Evolutionary conservation across 2,797 vertebrate genomes (phyloP), one percentile per base, ranked within the genome.

Genomic region (Sternarchorhynchus goeldii): DNA sequence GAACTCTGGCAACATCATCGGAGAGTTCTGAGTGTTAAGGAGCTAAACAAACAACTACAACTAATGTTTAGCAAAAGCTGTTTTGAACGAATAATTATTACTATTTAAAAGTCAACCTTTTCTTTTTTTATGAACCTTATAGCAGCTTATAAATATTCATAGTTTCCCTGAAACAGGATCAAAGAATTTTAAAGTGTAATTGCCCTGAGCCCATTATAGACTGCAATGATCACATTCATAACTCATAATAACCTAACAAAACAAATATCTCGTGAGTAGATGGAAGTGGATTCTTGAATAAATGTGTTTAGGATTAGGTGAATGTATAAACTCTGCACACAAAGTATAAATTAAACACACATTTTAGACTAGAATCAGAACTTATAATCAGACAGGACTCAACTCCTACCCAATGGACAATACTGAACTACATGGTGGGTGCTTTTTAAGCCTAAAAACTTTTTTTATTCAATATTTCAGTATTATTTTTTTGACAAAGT

Each of bases 41-140:
- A 45, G 41, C 1, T 45, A 39, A 20, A 36, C n/a, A 45, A 67
- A 18, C 14, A 5, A 20, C 14, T 39, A 25, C 18, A 14, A n/a
- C 34, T 4, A 66, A 41, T 10, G 21, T 45, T 10, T 7, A 66
- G 39, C 20, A 14, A 67, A 20, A 4, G 36, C 45, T 12, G 45
- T 39, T 50, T 50, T 36, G 62, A 64, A 64, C 16, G 45, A 67
- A 21, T 14, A 50, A 50, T 67, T 67, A 67, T 50, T 16, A 41
- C 39, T 67, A 16, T 65, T 36, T 36, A 36, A 36, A 36, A 36
- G 4, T 36, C 6, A 36, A 36, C 55, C 25, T 36, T 66, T 66
- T 25, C 16, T 34, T 73, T n/a, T 58, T 57, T 25, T 39, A 58
- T 66, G 66, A 79, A 73, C 58, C 60, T 64, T n/a, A 60, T 14